Percentiles rank a stretch among this genome's conserved stretches.
phyloP scores from a whole-genome alignment of 1,140 invertebrate species.

The Cydia splendana region DNA sequence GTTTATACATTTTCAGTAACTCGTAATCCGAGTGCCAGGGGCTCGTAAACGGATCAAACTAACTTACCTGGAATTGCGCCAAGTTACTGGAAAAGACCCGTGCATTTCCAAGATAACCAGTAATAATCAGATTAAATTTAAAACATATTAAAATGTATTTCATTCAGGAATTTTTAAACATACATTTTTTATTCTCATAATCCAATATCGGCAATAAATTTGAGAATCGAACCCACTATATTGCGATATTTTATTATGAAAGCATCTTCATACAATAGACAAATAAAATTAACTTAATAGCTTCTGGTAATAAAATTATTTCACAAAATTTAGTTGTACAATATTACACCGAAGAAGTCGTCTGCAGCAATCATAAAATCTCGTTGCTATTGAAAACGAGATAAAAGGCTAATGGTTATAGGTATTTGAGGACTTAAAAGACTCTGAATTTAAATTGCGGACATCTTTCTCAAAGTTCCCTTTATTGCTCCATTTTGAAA shows the following conservation, averaged over 20 bases:
- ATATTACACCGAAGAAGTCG: background rate
- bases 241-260: background rate
- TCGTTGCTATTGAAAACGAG: conserved; percentile 25
- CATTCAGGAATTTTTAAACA: no score
- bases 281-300: background rate
- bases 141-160: no score
- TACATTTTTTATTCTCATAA: no score
- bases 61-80: no score
- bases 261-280: background rate
- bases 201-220: background rate
- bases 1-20: no score
- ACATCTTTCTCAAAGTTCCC: conserved; percentile 20
- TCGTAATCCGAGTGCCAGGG: no score
- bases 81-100: no score
- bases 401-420: conserved; percentile 26
- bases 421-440: conserved; percentile 1
- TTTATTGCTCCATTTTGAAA: conserved; percentile 27
- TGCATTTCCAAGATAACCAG: no score
- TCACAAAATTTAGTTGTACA: background rate
- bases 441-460: conserved; percentile 24
- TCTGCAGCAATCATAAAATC: conserved; percentile 19
- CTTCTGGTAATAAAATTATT: background rate
- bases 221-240: background rate
- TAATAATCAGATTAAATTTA: no score
- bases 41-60: no score